Evolutionary conservation across 2,888 invertebrate genomes (phyloP).

Genomic region (Ephialtes manifestator): DNA sequence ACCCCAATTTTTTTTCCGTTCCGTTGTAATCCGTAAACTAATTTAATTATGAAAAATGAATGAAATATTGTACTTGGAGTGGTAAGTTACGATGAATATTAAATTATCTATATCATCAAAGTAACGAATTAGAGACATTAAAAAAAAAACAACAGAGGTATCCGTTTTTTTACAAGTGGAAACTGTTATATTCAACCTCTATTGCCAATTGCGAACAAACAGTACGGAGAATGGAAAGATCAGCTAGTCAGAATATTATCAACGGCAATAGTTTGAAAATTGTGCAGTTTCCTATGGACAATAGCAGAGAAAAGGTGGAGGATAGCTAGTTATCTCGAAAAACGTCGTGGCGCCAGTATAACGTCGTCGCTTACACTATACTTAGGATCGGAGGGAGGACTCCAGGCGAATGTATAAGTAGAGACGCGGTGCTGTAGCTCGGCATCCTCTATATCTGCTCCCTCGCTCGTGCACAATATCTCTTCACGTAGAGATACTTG

Average conservation of each 20-base stretch:
- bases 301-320: slow-evolving; percentile 24
- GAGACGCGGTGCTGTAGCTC: slow-evolving; percentile 24
- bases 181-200: background rate
- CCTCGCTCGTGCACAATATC: slow-evolving; percentile 55
- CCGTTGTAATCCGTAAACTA: too few relatives aligned
- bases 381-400: slow-evolving; percentile 47
- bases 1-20: too few relatives aligned
- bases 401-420: slow-evolving; percentile 43
- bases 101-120: background rate
- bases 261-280: slow-evolving; percentile 14
- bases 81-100: background rate
- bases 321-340: slow-evolving; percentile 51
- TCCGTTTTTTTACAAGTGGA: background rate
- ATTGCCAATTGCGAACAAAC: background rate
- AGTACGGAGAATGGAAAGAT: slow-evolving; percentile 13
- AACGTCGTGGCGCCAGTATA: slow-evolving; percentile 50
- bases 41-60: background rate
- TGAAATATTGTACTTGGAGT: background rate
- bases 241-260: background rate
- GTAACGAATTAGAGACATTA: background rate
- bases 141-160: background rate
- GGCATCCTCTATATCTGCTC: slow-evolving; percentile 36
- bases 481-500: slow-evolving; percentile 62
- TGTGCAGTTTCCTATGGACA: slow-evolving; percentile 25
- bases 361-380: slow-evolving; percentile 45